Conservation (phyloP, 2,113 vertebrate genomes). For the Symphodus melops region DNA sequence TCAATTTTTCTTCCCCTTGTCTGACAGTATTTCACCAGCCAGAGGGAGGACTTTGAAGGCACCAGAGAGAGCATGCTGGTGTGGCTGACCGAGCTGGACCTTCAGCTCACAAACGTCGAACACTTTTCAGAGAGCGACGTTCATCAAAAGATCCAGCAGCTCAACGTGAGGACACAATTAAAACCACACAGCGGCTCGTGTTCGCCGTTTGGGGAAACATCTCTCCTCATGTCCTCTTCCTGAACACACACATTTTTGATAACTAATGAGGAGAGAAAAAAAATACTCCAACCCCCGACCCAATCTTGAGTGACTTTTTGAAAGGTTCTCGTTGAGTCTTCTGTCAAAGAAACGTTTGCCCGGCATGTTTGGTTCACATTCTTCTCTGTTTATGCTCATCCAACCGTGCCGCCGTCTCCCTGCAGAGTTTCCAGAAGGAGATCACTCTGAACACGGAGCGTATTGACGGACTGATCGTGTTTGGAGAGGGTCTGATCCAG, state of each 20-base stretch:
- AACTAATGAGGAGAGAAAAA: too few species aligned
- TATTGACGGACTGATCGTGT: conserved; percentile 93
- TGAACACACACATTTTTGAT: too few species aligned
- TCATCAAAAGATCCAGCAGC: conserved; percentile 94
- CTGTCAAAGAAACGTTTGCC: too few species aligned
- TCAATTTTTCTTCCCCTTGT: not conserved
- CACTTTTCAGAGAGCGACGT: conserved; percentile 95
- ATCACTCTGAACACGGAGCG: conserved; percentile 92
- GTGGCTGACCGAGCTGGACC: conserved; percentile 97
- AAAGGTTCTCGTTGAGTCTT: too few species aligned
- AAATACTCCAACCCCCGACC: too few species aligned
- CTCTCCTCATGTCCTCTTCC: too few species aligned
- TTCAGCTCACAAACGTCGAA: conserved; percentile 95
- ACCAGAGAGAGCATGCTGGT: conserved; percentile 90
- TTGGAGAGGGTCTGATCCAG: conserved; percentile 93
- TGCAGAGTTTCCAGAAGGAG: conserved; percentile 94
- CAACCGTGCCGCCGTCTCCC: not conserved
- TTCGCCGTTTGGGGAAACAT: too few species aligned
- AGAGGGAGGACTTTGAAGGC: conserved; percentile 94
- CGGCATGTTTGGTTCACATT: not conserved
- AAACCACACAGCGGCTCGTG: not conserved
- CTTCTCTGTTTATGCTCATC: not conserved
- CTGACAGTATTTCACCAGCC: conserved; percentile 90
- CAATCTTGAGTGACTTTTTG: too few species aligned
- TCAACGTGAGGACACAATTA: conserved; percentile 84